Evolutionary conservation across 2,113 vertebrate species (phyloP).

Genomic region (Turdus rufiventris): DNA sequence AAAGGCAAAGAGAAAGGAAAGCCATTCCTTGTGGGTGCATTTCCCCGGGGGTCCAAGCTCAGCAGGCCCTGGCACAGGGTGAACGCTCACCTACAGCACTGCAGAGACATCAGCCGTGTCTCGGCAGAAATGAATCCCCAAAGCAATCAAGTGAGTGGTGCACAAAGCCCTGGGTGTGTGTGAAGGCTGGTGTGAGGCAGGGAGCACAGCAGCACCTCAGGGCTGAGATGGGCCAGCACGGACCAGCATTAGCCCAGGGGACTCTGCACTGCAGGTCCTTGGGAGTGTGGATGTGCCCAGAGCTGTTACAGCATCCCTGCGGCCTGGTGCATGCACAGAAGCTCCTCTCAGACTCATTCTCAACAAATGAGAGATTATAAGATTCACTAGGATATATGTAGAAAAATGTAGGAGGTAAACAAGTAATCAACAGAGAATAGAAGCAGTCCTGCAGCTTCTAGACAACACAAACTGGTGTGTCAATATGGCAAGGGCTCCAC

Average conservation of each 20-base stretch:
- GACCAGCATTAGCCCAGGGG: not conserved
- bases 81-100: not conserved
- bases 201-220: not conserved
- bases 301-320: not conserved
- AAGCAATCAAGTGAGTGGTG: not conserved
- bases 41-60: not conserved
- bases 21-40: not conserved
- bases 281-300: not conserved
- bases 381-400: fast-evolving
- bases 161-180: not conserved
- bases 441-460: not conserved
- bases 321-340: not conserved
- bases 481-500: not conserved
- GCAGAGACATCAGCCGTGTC: not conserved
- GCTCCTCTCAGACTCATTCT: not conserved
- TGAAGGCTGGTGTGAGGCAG: fast-evolving
- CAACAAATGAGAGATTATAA: not conserved
- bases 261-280: not conserved
- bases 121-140: not conserved
- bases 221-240: not conserved
- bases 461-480: not conserved
- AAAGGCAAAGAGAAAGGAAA: not conserved
- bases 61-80: not conserved
- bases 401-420: not conserved
- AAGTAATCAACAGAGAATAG: not conserved